phyloP scores from a whole-genome alignment of 2,113 vertebrate species.

The Tretioscincus oriximinensis region DNA sequence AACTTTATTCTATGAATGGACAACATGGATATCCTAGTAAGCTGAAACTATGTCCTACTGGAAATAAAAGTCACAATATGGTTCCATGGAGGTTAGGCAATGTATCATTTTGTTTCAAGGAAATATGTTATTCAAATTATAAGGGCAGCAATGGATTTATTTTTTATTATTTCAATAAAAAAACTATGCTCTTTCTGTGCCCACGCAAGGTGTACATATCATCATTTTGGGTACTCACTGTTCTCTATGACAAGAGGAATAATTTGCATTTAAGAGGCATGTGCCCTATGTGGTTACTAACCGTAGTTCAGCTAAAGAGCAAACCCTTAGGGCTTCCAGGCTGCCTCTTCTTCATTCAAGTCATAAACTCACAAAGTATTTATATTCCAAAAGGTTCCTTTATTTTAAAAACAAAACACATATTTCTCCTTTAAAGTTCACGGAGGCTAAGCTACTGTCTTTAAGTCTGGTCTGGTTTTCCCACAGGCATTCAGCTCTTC shows the following conservation, averaged over 20 bases:
- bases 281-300: background rate
- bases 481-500: background rate
- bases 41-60: background rate
- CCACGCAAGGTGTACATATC: background rate
- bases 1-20: background rate
- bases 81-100: background rate
- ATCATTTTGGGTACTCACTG: background rate
- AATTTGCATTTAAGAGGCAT: background rate
- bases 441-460: background rate
- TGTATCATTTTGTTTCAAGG: background rate
- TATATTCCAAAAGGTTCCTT: background rate
- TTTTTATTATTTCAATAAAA: background rate
- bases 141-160: background rate
- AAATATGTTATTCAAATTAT: background rate
- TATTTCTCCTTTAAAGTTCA: background rate
- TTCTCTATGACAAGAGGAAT: background rate
- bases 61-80: background rate
- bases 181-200: background rate
- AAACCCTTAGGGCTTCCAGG: background rate
- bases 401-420: background rate
- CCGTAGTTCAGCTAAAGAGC: conserved; percentile 5
- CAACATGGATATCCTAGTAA: background rate
- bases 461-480: background rate
- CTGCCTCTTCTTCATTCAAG: background rate
- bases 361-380: background rate